These are phyloP conservation scores for Pelmatolapia mariae DNA, from an alignment of 2,113 vertebrate species.

Conservation along the genomic window DNA sequence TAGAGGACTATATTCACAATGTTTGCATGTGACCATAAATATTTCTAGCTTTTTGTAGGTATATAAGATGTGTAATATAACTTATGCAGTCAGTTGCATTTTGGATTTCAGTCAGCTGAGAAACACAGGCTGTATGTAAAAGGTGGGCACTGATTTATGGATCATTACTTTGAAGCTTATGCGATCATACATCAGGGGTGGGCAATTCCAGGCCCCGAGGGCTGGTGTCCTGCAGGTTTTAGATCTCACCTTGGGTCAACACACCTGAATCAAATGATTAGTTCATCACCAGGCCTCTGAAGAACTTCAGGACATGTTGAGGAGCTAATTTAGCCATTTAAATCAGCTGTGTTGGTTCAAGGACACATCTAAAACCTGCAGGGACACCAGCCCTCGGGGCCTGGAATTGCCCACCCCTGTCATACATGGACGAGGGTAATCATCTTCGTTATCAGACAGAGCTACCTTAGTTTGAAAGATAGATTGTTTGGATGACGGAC, in stretches of 20 bases:
- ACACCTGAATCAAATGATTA: too few species aligned
- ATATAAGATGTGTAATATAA: too few species aligned
- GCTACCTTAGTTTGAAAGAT: not conserved
- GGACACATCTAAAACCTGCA: too few species aligned
- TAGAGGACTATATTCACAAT: not conserved
- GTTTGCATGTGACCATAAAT: not conserved
- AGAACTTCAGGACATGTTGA: too few species aligned
- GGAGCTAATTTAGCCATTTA: too few species aligned
- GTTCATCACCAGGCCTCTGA: too few species aligned
- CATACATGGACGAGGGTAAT: fast-evolving
- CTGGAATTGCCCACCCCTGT: too few species aligned
- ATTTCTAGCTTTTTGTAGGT: not conserved
- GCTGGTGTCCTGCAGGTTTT: too few species aligned
- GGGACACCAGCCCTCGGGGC: too few species aligned
- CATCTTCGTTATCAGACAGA: not conserved
- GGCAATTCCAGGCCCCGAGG: too few species aligned
- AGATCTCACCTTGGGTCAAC: too few species aligned
- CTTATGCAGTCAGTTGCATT: not conserved
- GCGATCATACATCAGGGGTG: fast-evolving
- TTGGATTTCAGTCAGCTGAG: not conserved
- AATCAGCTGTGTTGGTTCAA: too few species aligned
- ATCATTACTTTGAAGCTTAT: not conserved
- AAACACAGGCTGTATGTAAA: not conserved
- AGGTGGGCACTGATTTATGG: not conserved
- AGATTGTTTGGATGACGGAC: not conserved